phyloP scores from a whole-genome alignment of 2,888 invertebrate species.

The Penaeus monodon region DNA sequence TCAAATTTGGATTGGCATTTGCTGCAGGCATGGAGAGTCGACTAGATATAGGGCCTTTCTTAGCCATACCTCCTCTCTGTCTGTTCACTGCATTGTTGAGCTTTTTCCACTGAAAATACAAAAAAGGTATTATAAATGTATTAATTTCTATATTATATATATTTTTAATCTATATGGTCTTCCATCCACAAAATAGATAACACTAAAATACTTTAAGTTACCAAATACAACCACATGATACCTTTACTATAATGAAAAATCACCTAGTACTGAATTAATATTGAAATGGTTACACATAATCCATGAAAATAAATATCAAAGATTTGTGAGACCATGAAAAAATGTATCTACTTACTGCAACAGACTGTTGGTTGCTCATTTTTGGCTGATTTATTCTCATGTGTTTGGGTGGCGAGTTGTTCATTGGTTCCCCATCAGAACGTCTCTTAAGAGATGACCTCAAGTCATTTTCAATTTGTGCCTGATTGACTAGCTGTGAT shows the following conservation, averaged over 20 bases:
- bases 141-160: too few species aligned
- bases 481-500: constrained; percentile 25
- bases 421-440: constrained; percentile 4
- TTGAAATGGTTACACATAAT: too few species aligned
- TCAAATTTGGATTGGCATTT: constrained; percentile 42
- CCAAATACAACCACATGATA: too few species aligned
- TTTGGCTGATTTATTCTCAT: constrained; percentile 27
- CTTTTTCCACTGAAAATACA: constrained; percentile 29
- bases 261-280: too few species aligned
- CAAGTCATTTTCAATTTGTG: constrained; percentile 28
- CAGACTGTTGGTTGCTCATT: constrained; percentile 34
- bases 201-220: too few species aligned
- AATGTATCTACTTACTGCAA: constrained; percentile 20
- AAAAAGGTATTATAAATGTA: background rate
- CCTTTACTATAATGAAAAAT: too few species aligned
- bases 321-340: too few species aligned
- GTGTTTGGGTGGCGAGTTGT: constrained; percentile 37
- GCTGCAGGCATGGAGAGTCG: constrained; percentile 40
- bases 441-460: constrained; percentile 38
- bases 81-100: constrained; percentile 24
- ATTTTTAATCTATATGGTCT: too few species aligned
- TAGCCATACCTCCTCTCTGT: constrained; percentile 35
- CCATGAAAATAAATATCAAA: too few species aligned
- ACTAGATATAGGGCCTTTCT: constrained; percentile 36
- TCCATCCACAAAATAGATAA: too few species aligned